Base-by-base conservation (phyloP, 37 sponge, comb jelly and placozoan genomes). In the Cliona cf. orientalis region DNA sequence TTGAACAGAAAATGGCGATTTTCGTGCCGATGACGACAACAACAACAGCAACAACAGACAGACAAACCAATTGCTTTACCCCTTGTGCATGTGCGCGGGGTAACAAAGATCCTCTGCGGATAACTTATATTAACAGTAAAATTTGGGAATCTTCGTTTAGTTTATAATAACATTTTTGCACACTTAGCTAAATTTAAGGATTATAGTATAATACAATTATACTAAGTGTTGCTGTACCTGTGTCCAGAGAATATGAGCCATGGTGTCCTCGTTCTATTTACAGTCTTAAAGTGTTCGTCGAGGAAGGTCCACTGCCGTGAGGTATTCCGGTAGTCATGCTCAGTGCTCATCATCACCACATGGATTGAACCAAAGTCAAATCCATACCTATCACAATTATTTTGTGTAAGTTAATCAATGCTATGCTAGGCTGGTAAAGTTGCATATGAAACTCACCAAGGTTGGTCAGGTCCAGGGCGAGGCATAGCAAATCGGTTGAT, bases 211-310 rank as follows among this genome's bases (percentile, higher is more conserved):
- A n/a, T n/a, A n/a, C n/a, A n/a, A n/a, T n/a, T n/a, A n/a, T n/a
- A n/a, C n/a, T n/a, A n/a, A n/a, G n/a, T n/a, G n/a, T 25, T 1
- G 12, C 26, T 67, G 46, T 38, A 83, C 82, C 91, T 80, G 80
- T 94, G 94, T 7, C 94, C 94, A 46, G 80, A 44, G 71, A 94
- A 90, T 5, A 94, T 77, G 7, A 94, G 76, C 94, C 94, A 94
- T 5, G 94, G 94, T 35, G 94, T 94, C 22, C 26, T 56, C 4
- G 84, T 67, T 32, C 91, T 74, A 42, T 94, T 65, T 3, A 94
- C 94, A 32, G 71, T 58, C 29, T 71, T 59, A 22, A 94, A 60
- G 72, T 90, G 79, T 25, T 41, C 33, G 34, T 63, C 84, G 4
- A 94, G 84, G 46, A 66, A 90, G 17, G 55, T 25, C 75, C 86